Conservation (phyloP, 2,888 invertebrate species). For the Coelogynopora nodosa region DNA sequence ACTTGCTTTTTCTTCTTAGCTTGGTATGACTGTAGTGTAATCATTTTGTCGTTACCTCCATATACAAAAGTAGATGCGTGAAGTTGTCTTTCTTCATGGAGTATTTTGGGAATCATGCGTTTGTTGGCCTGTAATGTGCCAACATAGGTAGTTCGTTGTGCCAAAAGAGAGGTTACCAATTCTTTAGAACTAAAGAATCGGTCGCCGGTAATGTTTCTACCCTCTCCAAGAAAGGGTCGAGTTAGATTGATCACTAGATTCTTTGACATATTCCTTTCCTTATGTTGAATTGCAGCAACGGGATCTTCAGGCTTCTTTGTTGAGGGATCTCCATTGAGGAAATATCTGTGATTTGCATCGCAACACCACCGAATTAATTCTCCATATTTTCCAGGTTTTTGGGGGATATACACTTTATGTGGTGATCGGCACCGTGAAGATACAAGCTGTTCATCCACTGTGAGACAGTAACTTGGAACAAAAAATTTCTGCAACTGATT, state of each 20-base stretch:
- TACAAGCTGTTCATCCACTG: constrained; percentile 5
- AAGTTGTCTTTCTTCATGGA: neutral
- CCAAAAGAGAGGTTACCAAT: neutral
- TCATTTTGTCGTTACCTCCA: neutral
- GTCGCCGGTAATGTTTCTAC: neutral
- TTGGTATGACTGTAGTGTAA: neutral
- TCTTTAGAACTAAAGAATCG: neutral
- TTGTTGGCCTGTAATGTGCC: neutral
- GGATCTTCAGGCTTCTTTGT: neutral
- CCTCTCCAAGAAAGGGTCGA: neutral
- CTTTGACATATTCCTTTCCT: neutral
- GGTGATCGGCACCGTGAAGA: neutral
- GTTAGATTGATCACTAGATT: neutral
- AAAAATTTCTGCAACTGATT: neutral
- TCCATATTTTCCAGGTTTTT: neutral
- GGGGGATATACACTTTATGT: neutral
- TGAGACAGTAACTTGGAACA: neutral
- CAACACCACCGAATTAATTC: neutral
- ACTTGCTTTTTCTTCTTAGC: neutral
- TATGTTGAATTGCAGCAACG: neutral
- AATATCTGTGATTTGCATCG: neutral
- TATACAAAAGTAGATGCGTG: neutral
- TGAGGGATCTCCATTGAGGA: neutral
- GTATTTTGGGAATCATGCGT: neutral
- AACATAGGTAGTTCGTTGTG: neutral